These are phyloP conservation scores for Hylaea fasciaria DNA, from an alignment of 2,888 invertebrate species.

Conservation along the genomic window DNA sequence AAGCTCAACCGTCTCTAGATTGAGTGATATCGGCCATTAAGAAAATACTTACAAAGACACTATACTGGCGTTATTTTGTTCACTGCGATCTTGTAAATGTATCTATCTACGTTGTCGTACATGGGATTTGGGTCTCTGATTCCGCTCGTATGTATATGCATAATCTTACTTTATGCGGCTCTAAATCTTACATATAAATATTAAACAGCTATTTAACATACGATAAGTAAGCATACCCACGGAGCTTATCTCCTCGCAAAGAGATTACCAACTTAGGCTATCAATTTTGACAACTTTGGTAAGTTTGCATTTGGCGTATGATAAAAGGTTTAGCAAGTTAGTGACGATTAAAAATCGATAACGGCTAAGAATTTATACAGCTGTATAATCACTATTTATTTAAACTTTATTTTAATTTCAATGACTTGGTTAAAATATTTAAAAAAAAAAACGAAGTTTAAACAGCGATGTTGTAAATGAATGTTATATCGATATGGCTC, in stretches of 20 bases:
- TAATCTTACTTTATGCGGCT: conserved; percentile 4
- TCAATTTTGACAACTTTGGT: conserved; percentile 62
- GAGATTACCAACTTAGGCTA: conserved; percentile 66
- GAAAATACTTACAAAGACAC: background rate
- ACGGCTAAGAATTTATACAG: conserved; percentile 6
- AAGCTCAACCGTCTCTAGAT: background rate
- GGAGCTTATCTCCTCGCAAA: conserved; percentile 63
- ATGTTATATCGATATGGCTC: conserved; percentile 53
- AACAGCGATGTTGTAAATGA: conserved; percentile 33
- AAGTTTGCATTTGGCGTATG: conserved; percentile 53
- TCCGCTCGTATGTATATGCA: no score
- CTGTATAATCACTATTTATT: no score
- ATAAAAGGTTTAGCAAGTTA: conserved; percentile 54
- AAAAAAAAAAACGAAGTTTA: conserved; percentile 6
- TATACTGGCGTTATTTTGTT: no score
- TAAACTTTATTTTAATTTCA: background rate
- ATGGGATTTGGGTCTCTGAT: no score
- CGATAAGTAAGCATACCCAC: conserved; percentile 59
- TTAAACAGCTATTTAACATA: conserved; percentile 54
- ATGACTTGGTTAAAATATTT: background rate
- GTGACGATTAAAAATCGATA: conserved; percentile 39
- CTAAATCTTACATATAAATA: conserved; percentile 52
- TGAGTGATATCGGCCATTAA: background rate
- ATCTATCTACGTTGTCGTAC: background rate
- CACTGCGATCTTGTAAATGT: background rate